A percentile compares a stretch with the other conserved stretches of the same genome.
Evolutionary conservation across 1,140 invertebrate genomes (phyloP).

Genomic region (Drosophila jambulina): DNA sequence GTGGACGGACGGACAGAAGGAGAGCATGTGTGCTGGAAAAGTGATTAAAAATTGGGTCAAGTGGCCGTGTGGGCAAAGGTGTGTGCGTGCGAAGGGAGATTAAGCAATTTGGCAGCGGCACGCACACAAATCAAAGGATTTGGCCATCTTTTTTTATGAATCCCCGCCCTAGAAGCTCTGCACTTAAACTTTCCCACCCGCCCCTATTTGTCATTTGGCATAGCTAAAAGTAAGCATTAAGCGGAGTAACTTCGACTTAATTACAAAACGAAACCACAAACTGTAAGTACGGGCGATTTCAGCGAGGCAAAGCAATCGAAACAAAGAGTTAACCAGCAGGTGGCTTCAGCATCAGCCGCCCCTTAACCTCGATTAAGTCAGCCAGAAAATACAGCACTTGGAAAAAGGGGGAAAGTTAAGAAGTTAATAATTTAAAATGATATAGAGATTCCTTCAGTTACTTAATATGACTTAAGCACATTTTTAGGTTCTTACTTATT

Average conservation of each 20-base stretch:
- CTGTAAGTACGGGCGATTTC: constrained; percentile 37
- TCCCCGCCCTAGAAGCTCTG: neutral
- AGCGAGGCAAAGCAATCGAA: constrained; percentile 17
- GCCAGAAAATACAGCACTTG: constrained; percentile 1
- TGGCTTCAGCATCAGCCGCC: constrained; percentile 32
- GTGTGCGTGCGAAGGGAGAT: constrained; percentile 72
- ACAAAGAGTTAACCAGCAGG: constrained; percentile 54
- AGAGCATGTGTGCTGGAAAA: constrained; percentile 71
- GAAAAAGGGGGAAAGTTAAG: neutral
- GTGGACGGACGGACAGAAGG: constrained; percentile 21
- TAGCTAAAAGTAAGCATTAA: constrained; percentile 44
- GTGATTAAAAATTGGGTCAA: constrained; percentile 84
- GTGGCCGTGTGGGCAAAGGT: constrained; percentile 45
- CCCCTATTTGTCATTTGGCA: constrained; percentile 49
- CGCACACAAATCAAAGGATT: constrained; percentile 80
- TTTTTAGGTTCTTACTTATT: neutral
- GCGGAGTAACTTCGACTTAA: constrained; percentile 59
- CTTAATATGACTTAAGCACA: neutral
- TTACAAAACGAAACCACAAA: constrained; percentile 63
- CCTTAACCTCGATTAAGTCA: constrained; percentile 19
- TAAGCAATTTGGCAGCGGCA: constrained; percentile 76
- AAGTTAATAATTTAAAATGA: neutral
- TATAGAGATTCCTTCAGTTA: too few relatives aligned
- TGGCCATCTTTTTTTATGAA: constrained; percentile 57
- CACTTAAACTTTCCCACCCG: constrained; percentile 34